Conservation (phyloP, 2,797 vertebrate species). For the Hephaestus fuliginosus region DNA sequence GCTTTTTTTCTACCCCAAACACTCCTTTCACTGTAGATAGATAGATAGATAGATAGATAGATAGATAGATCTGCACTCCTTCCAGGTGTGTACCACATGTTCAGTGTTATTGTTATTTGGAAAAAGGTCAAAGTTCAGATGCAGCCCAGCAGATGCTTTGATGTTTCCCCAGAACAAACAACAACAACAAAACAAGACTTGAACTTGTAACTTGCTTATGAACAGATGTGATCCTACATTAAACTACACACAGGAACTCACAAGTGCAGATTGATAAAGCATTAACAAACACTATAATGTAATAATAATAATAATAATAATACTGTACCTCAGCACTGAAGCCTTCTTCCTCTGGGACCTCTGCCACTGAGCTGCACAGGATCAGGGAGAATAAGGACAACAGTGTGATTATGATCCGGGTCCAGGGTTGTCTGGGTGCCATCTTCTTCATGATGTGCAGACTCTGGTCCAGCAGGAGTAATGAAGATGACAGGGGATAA, state of each 20-base stretch:
- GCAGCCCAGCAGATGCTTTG: background rate
- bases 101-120: slow-evolving; percentile 22
- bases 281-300: too few species aligned
- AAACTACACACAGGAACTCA: background rate
- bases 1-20: too few species aligned
- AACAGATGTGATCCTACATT: background rate
- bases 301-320: too few species aligned
- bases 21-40: too few species aligned
- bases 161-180: background rate
- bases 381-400: slow-evolving; percentile 47
- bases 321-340: slow-evolving; percentile 75
- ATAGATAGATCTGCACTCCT: background rate
- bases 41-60: too few species aligned
- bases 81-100: slow-evolving; percentile 29
- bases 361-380: slow-evolving; percentile 38
- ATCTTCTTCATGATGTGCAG: slow-evolving; percentile 49
- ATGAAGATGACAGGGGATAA: background rate
- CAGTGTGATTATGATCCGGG: slow-evolving; percentile 26
- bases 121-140: slow-evolving; percentile 43
- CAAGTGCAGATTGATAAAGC: background rate
- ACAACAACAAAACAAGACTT: too few species aligned
- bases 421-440: slow-evolving; percentile 49
- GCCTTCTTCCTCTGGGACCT: slow-evolving; percentile 58
- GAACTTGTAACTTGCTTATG: too few species aligned
- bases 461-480: background rate